A percentile compares a stretch with the other conserved stretches of the same genome.
Conservation (phyloP, 2,113 vertebrate species). For the Oostethus manadensis region DNA sequence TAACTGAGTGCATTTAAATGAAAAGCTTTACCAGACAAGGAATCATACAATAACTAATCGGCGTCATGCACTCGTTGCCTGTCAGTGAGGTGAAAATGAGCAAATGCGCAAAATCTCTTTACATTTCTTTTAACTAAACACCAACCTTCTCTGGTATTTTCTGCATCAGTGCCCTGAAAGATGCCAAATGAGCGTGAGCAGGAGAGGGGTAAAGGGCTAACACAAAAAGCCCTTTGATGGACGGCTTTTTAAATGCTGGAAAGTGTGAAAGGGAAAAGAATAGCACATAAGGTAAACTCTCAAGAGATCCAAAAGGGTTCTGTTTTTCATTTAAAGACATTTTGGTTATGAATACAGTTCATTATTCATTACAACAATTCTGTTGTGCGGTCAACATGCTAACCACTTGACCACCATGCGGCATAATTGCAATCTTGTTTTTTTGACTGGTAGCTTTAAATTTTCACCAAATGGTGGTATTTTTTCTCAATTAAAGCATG, state of each 20-base stretch:
- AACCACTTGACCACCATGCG: no score
- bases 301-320: no score
- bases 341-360: no score
- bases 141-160: slow-evolving; percentile 65
- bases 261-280: slow-evolving; percentile 2
- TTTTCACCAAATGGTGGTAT: no score
- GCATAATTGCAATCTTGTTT: no score
- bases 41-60: slow-evolving; percentile 78
- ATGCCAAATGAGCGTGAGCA: slow-evolving; percentile 61
- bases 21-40: slow-evolving; percentile 81
- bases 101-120: slow-evolving; percentile 60
- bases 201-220: slow-evolving; percentile 49
- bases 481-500: no score
- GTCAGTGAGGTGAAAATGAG: slow-evolving; percentile 64
- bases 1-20: slow-evolving; percentile 80
- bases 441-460: no score
- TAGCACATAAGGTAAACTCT: no score
- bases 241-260: slow-evolving; percentile 36
- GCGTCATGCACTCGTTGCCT: slow-evolving; percentile 39
- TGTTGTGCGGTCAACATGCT: no score
- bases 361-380: no score
- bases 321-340: no score
- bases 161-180: slow-evolving; percentile 65
- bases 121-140: slow-evolving; percentile 76
- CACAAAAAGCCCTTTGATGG: slow-evolving; percentile 61